A percentile compares a stretch with the other conserved stretches of the same genome.
These are phyloP conservation scores for Illadopsis cleaveri DNA, from an alignment of 2,113 vertebrate species.

Conservation along the genomic window DNA sequence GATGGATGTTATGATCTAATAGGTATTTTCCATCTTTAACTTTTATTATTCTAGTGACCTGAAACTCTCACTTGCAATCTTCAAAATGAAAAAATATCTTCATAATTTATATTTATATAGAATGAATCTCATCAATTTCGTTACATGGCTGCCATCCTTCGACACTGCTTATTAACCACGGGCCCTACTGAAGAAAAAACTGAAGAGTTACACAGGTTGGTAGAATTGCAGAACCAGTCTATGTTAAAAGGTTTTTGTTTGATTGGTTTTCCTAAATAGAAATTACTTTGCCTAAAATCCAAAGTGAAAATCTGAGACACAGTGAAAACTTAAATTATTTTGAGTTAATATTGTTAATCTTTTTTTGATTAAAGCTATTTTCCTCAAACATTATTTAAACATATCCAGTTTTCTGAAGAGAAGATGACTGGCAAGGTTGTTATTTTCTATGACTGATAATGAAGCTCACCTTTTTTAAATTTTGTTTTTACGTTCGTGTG, in stretches of 20 bases:
- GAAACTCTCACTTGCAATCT: constrained; percentile 47
- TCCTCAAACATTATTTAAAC: background rate
- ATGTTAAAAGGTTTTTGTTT: background rate
- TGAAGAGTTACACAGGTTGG: constrained; percentile 95
- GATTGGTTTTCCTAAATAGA: background rate
- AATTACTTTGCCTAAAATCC: background rate
- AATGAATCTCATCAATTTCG: constrained; percentile 91
- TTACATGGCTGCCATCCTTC: constrained; percentile 88
- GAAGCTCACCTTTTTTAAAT: background rate
- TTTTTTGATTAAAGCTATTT: background rate
- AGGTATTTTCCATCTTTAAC: constrained; percentile 64
- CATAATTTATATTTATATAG: constrained; percentile 77
- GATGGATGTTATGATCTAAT: constrained; percentile 49
- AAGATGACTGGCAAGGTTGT: background rate
- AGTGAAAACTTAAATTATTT: background rate
- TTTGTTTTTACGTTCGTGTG: background rate
- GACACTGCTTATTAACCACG: constrained; percentile 90
- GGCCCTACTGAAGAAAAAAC: constrained; percentile 94
- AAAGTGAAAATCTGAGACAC: background rate
- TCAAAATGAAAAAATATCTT: constrained; percentile 67
- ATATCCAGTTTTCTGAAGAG: background rate
- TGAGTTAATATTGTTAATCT: background rate
- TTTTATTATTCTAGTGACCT: constrained; percentile 64
- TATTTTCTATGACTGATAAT: background rate
- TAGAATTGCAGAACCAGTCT: constrained; percentile 6